Evolutionary conservation across 2,888 invertebrate species (phyloP), one percentile per base, ranked within the genome.

Genomic region (Monochamus alternatus): DNA sequence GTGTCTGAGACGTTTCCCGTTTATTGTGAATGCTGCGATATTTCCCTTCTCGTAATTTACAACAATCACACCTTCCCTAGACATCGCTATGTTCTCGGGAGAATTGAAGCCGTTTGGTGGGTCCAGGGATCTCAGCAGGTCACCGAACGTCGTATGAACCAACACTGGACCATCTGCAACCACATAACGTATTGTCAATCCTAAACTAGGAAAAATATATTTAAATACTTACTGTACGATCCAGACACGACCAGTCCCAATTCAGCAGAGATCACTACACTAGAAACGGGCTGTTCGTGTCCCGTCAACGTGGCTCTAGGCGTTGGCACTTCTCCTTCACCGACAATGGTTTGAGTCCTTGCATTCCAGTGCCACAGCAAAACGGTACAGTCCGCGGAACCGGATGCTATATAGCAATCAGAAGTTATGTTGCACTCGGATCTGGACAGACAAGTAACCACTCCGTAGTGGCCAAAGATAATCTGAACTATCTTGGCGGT

Each of bases 401-500:
- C 99, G 0, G 98, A 98, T 0, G 98, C 98, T 82, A 99, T 95
- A 90, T 99, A 99, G 89, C 99, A 99, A 90, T 99, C 99, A 0
- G 97, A 97, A n/a, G 97, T 98, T 81, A 99, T 97, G 90, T 98
- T 98, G 90, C 98, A 98, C 89, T 99, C 99, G 2, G 98, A 98
- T 67, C 99, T 93, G 0, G 98, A 97, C 83, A 99, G 92, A 89
- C 99, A 99, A 10, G 99, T 99, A 82, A 99, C 99, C 71, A 99
- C 97, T 78, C 98, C 99, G 90, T 98, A 98, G 90, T 99, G 99
- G 0, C 99, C 99, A 90, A 98, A 99, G 71, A 99, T 95, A 83
- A 99, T 98, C 90, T 99, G 99, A 62, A 97, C 96, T 86, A 99
- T 98, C 92, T 98, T 97, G 0, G 98, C 98, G 76, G 97, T 96